Evolutionary conservation across 2,797 vertebrate species (phyloP).

Genomic region (Percopsis omiscomaycus): DNA sequence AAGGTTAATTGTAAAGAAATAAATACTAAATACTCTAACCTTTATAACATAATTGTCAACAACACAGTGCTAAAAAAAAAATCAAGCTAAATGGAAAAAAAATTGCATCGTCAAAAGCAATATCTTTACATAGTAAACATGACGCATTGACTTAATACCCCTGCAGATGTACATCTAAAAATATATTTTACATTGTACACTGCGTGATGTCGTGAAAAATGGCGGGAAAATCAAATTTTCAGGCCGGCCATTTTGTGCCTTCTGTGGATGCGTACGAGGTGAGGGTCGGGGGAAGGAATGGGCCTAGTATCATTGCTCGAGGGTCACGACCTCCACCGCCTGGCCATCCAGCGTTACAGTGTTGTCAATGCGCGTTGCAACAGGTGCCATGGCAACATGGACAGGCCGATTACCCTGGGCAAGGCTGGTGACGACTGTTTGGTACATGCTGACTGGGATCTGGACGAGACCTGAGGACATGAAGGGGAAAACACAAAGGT

Average conservation of each 20-base stretch:
- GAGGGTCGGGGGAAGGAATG: constrained; percentile 48
- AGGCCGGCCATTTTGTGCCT: constrained; percentile 49
- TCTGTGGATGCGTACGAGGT: constrained; percentile 28
- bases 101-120: constrained; percentile 52
- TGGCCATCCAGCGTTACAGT: constrained; percentile 95
- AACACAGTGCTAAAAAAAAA: constrained; percentile 57
- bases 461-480: constrained; percentile 87
- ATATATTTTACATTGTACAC: constrained; percentile 73
- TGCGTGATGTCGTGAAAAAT: constrained; percentile 52
- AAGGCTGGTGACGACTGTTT: constrained; percentile 97
- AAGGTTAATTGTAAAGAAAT: constrained; percentile 68
- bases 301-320: constrained; percentile 87
- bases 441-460: constrained; percentile 99
- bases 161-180: constrained; percentile 71
- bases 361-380: constrained; percentile 91
- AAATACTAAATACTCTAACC: constrained; percentile 68
- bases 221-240: constrained; percentile 51
- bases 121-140: constrained; percentile 77
- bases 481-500: background rate
- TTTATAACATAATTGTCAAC: constrained; percentile 46
- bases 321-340: constrained; percentile 94
- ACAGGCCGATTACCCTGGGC: constrained; percentile 95
- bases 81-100: constrained; percentile 15
- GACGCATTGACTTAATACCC: constrained; percentile 61
- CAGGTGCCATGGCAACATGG: constrained; percentile 97